phyloP scores from a whole-genome alignment of 2,888 invertebrate genomes.

The Scrobipalpa costella region DNA sequence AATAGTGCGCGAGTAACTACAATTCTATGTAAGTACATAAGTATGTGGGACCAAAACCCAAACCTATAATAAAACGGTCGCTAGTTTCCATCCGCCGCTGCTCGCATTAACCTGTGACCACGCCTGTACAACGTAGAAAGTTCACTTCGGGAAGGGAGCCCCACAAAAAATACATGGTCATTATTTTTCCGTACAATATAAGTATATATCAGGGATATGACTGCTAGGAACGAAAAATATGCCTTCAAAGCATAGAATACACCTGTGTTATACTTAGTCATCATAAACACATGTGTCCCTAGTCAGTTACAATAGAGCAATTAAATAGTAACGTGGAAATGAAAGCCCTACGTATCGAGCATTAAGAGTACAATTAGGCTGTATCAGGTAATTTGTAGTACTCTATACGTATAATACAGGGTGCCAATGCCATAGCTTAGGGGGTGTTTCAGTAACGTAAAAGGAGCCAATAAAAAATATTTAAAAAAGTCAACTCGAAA shows the following conservation, averaged over 20 bases:
- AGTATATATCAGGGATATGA: background rate
- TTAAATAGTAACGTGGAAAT: too few relatives aligned
- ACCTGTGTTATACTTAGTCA: too few relatives aligned
- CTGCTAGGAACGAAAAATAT: background rate
- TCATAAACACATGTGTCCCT: too few relatives aligned
- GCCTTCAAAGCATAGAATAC: background rate
- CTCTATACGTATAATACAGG: too few relatives aligned
- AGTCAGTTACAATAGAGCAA: too few relatives aligned
- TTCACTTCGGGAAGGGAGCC: background rate
- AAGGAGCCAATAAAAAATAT: too few relatives aligned
- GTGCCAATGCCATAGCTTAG: too few relatives aligned
- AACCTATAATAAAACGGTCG: conserved; percentile 11
- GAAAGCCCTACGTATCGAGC: too few relatives aligned
- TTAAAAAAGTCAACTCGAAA: too few relatives aligned
- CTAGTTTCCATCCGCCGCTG: background rate
- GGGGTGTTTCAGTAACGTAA: too few relatives aligned
- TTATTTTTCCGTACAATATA: background rate
- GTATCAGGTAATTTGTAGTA: too few relatives aligned
- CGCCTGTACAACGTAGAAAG: background rate
- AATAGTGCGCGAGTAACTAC: background rate
- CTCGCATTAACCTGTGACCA: background rate
- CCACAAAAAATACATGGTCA: background rate
- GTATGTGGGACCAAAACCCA: background rate
- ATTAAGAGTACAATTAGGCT: too few relatives aligned
- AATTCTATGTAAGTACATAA: background rate